phyloP scores from a whole-genome alignment of 2,113 vertebrate genomes.

The Fukomys damarensis region DNA sequence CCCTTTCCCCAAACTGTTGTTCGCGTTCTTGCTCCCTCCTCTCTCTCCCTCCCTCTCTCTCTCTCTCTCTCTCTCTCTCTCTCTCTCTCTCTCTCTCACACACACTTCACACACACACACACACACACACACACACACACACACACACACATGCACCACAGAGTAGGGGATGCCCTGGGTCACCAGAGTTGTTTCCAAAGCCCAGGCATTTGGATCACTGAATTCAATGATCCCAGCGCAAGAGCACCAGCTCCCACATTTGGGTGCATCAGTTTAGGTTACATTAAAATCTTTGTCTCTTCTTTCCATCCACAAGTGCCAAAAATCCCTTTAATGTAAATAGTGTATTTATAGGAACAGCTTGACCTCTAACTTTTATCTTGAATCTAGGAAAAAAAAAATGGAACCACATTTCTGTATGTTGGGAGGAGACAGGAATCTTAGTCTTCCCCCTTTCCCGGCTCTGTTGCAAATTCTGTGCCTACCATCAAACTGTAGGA shows the following conservation, averaged over 20 bases:
- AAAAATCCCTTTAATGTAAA: background rate
- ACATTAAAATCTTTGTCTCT: background rate
- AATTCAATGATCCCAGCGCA: background rate
- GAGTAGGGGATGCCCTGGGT: background rate
- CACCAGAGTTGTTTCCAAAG: background rate
- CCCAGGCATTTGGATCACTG: background rate
- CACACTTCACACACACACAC: too few relatives aligned
- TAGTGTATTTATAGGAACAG: background rate
- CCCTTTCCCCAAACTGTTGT: background rate
- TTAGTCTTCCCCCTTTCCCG: background rate
- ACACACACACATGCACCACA: too few relatives aligned
- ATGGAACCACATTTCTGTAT: background rate
- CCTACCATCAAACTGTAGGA: background rate
- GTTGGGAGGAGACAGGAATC: background rate
- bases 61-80: too few relatives aligned
- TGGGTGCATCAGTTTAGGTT: background rate
- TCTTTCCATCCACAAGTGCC: background rate
- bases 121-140: too few relatives aligned
- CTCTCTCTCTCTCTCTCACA: too few relatives aligned
- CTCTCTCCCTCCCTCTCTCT: too few relatives aligned
- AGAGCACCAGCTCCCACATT: background rate
- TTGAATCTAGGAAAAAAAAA: background rate
- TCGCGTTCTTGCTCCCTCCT: background rate
- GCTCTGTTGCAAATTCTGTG: background rate
- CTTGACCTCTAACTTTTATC: constrained; percentile 53